A percentile compares a stretch with the other conserved stretches of the same genome.
Conservation (phyloP, 2,797 vertebrate genomes). For the Alca torda region DNA sequence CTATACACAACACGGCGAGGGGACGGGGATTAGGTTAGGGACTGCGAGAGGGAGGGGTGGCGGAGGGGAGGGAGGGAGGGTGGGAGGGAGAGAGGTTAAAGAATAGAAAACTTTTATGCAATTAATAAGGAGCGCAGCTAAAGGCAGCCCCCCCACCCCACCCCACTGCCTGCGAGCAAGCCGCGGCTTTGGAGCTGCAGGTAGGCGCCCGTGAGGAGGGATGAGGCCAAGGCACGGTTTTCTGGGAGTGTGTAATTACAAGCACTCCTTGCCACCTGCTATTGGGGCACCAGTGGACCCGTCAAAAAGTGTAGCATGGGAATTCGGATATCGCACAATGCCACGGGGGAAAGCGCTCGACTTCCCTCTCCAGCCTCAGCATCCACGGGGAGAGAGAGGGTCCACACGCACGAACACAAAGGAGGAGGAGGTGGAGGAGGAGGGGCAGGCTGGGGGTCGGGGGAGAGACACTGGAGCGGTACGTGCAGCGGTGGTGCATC, state of each 20-base stretch:
- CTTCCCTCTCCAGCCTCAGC: conserved; percentile 24
- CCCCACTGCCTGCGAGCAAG: not conserved
- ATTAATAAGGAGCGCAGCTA: conserved; percentile 30
- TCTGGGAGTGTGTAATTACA: conserved; percentile 90
- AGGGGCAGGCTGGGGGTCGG: not conserved
- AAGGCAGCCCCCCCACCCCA: not conserved
- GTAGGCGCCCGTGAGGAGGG: conserved; percentile 40
- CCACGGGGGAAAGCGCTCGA: conserved; percentile 59
- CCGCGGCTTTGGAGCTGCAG: conserved; percentile 1
- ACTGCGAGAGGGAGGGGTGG: conserved; percentile 8
- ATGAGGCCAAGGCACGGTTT: conserved; percentile 40
- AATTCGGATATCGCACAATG: conserved; percentile 86
- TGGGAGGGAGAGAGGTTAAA: conserved; percentile 18
- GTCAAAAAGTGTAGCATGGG: conserved; percentile 99
- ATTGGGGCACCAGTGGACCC: conserved; percentile 98
- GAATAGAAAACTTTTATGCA: conserved; percentile 44
- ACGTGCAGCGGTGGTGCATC: not conserved
- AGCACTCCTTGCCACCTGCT: conserved; percentile 96
- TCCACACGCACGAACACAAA: conserved; percentile 39
- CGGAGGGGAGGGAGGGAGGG: not conserved
- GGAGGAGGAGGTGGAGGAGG: not conserved
- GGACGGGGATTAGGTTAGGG: conserved; percentile 82
- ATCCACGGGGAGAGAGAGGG: conserved; percentile 14
- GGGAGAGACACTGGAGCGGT: not conserved
- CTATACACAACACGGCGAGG: conserved; percentile 85